Evolutionary conservation across 2,113 vertebrate genomes (phyloP), one percentile per base, ranked within the genome.

Genomic region (Istiophorus platypterus): DNA sequence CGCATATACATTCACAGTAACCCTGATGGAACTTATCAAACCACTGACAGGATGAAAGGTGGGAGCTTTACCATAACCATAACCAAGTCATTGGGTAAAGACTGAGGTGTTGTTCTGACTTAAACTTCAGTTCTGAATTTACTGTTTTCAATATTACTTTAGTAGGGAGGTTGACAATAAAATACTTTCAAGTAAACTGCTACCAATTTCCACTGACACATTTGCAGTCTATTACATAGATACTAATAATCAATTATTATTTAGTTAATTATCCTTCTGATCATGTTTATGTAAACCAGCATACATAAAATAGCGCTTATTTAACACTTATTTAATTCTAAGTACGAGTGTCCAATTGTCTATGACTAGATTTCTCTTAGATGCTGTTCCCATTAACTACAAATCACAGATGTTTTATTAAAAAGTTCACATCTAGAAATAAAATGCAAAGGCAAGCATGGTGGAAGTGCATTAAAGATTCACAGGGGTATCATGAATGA

Each of bases 1-100:
- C 31, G 69, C 24, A 66, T n/a, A 67, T 12, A 67, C 4, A 7
- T 59, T 34, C 9, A 57, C 45, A 85, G 39, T 9, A 69, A 80
- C 62, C 47, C 47, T 67, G 58, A 66, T 42, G 66, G 67, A 85
- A 84, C 70, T 84, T 63, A 80, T 78, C 52, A 72, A 80, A 18
- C 49, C 51, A 79, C 86, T 64, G 79, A 62, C 67, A 80, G 82
- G 65, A 76, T 62, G 34, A 80, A 41, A 69, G 68, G 70, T 65
- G 72, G 27, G 65, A 56, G 63, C 29, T 76, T 63, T 61, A 49
- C 61, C n/a, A n/a, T n/a, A n/a, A n/a, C n/a, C n/a, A 71, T 37
- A 71, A 82, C 10, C n/a, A 26, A 72, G 12, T 37, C 64, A 74
- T 54, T 45, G 47, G 2, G 6, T 3, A 75, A 12, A 13, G 39